Conservation (phyloP, 2,113 vertebrate genomes). For the Phainopepla nitens region DNA sequence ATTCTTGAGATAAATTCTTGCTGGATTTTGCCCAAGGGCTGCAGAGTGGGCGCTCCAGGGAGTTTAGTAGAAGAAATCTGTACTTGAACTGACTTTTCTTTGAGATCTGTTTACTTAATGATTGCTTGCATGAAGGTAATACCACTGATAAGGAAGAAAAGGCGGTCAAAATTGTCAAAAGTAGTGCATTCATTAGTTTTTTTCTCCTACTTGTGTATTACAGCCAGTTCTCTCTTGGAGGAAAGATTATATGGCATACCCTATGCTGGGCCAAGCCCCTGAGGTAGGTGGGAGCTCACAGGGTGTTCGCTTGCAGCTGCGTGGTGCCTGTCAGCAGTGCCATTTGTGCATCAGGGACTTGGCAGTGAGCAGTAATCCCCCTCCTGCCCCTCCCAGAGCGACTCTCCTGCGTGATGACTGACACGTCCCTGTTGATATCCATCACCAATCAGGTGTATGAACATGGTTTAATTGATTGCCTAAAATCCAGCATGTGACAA, state of each 20-base stretch:
- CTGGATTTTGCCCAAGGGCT: slow-evolving; percentile 54
- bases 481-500: neutral
- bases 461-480: neutral
- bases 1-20: slow-evolving; percentile 56
- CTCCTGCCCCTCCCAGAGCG: neutral
- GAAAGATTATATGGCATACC: neutral
- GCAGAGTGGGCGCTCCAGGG: slow-evolving; percentile 7
- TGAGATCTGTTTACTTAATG: slow-evolving; percentile 62
- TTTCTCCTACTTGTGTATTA: neutral
- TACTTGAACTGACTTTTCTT: slow-evolving; percentile 59
- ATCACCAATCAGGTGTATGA: neutral
- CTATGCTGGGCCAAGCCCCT: neutral
- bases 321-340: neutral
- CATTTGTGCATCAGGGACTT: neutral
- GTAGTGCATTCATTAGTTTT: neutral
- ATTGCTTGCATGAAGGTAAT: slow-evolving; percentile 61
- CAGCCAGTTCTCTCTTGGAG: neutral
- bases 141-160: slow-evolving; percentile 32
- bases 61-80: slow-evolving; percentile 28
- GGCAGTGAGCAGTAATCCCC: neutral
- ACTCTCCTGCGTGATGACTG: neutral
- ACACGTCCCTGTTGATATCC: neutral
- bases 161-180: neutral
- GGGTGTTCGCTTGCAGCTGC: neutral
- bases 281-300: neutral